Conservation (phyloP, 92 coral and sea anemone genomes). For the Zoanthus solanderi region DNA sequence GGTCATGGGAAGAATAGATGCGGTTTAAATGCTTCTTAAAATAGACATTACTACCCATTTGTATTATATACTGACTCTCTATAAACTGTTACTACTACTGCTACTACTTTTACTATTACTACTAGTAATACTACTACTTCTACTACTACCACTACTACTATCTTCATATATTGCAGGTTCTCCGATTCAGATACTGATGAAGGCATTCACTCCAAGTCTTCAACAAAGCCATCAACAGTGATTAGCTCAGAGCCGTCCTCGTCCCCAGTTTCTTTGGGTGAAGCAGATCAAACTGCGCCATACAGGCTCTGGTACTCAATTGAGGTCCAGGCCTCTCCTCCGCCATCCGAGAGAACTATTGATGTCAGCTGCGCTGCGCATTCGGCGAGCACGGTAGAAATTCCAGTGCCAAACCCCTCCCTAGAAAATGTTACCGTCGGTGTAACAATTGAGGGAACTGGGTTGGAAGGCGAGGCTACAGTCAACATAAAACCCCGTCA, state of each 20-base stretch:
- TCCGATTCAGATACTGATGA: constrained; percentile 80
- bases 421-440: constrained; percentile 83
- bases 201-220: constrained; percentile 33
- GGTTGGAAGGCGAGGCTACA: constrained; percentile 83
- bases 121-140: no score
- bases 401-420: constrained; percentile 93
- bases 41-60: no score
- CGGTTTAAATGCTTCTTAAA: no score
- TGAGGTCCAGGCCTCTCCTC: constrained; percentile 86
- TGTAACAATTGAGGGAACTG: constrained; percentile 86
- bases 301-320: constrained; percentile 92
- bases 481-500: constrained; percentile 84
- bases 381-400: constrained; percentile 88
- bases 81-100: no score
- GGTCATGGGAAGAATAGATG: no score
- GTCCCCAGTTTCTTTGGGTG: constrained; percentile 62
- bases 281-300: constrained; percentile 66
- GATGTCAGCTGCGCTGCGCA: constrained; percentile 94
- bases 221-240: constrained; percentile 33
- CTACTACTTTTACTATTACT: no score
- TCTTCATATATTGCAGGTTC: constrained; percentile 39
- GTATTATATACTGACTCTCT: no score
- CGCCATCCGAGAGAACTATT: constrained; percentile 86
- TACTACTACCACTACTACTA: no score
- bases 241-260: constrained; percentile 47